These are phyloP conservation scores for Galerucella pusilla DNA, from an alignment of 2,888 invertebrate genomes.

Conservation along the genomic window DNA sequence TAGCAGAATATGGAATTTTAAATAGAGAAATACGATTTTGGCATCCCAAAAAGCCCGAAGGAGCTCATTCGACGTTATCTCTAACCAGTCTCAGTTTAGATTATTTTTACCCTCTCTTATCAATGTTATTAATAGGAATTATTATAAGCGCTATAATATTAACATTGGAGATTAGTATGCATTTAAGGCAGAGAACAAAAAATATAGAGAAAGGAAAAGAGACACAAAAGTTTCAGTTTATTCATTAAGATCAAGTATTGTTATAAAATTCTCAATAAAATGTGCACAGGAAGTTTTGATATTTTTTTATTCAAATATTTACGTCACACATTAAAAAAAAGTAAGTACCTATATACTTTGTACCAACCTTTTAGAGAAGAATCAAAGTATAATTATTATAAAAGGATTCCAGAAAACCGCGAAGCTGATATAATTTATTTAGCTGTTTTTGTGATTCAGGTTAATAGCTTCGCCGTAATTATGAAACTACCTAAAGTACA, in stretches of 20 bases:
- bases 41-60: slow-evolving; percentile 58
- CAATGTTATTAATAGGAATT: slow-evolving; percentile 52
- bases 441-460: too few species aligned
- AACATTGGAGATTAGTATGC: slow-evolving; percentile 3
- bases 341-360: too few species aligned
- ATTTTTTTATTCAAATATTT: too few species aligned
- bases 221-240: neutral
- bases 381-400: too few species aligned
- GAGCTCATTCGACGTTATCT: slow-evolving; percentile 50
- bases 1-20: slow-evolving; percentile 57
- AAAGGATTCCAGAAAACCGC: too few species aligned
- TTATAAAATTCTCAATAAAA: neutral
- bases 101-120: slow-evolving; percentile 57
- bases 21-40: slow-evolving; percentile 54
- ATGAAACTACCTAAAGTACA: too few species aligned
- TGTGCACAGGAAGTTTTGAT: neutral
- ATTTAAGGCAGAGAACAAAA: neutral
- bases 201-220: neutral
- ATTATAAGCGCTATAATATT: slow-evolving; percentile 52
- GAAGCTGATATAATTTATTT: too few species aligned
- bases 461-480: too few species aligned
- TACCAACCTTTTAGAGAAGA: too few species aligned
- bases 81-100: slow-evolving; percentile 53
- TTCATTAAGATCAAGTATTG: neutral
- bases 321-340: too few species aligned